Evolutionary conservation across 1,140 invertebrate genomes (phyloP), one percentile per base, ranked within the genome.

Genomic region (Drosophila pseudoananassae): DNA sequence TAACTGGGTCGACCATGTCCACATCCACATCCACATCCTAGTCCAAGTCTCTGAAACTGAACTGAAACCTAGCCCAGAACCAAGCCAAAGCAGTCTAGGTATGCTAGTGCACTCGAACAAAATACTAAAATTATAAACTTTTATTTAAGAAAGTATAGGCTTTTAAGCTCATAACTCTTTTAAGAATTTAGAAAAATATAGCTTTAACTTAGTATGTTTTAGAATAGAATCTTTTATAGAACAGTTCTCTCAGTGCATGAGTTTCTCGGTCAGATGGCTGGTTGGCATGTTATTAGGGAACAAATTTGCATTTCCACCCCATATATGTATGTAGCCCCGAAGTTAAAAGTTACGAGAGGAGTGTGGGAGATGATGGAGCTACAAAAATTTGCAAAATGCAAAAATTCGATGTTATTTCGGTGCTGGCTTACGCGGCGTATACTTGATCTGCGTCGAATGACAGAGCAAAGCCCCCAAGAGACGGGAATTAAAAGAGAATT

Each of bases 1-100:
- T 52, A 81, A 84, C 76, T 84, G 80, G 76, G 81, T 76, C 71
- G 73, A 64, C 53, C 57, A 51, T 55, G 78, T 56, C 58, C 71
- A 76, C 43, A 63, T 45, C 25, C 57, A 60, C 47, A 47, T 55
- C 60, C 47, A 40, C 38, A n/a, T 20, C 20, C 29, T 9, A 31
- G 33, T 29, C 38, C 59, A 23, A 25, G 31, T 43, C 58, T 3
- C 10, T 9, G 31, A 10, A n/a, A n/a, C n/a, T n/a, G n/a, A n/a
- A 6, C 3, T 31, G 29, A 23, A 38, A 29, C 29, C 6, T 23
- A 45, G 49, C 43, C 61, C 60, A 47, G 47, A 15, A 17, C 52
- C 50, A 45, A 33, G 10, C 23, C 50, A 27, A 43, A 17, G 15
- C n/a, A 7, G 40, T 6, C 40, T 43, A 43, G 15, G 40, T 17